Percentiles rank a stretch among this genome's conserved stretches.
These are phyloP conservation scores for Micrasema longulum DNA, from an alignment of 1,140 invertebrate genomes.

Conservation along the genomic window DNA sequence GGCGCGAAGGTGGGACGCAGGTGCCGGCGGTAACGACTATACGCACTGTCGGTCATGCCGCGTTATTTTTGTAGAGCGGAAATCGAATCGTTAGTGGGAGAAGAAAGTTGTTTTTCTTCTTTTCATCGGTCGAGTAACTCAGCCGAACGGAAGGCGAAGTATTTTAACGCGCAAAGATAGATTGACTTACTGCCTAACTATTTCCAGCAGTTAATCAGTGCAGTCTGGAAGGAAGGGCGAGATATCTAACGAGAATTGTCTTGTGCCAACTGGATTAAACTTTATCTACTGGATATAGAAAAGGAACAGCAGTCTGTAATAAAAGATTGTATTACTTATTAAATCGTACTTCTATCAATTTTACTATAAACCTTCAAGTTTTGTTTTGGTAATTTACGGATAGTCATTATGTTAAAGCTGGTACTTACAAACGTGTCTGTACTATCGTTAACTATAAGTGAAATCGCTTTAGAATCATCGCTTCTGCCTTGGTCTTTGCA, in stretches of 20 bases:
- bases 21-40: slow-evolving; percentile 34
- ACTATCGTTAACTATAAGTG: too few species aligned
- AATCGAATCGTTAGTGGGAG: slow-evolving; percentile 42
- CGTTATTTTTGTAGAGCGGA: slow-evolving; percentile 45
- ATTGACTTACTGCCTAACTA: slow-evolving; percentile 26
- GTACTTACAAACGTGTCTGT: too few species aligned
- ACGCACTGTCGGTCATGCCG: slow-evolving; percentile 24
- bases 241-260: slow-evolving; percentile 15
- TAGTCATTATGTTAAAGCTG: too few species aligned
- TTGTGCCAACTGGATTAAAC: slow-evolving; percentile 7
- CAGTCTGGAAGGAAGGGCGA: slow-evolving; percentile 7
- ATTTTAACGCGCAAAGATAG: slow-evolving; percentile 24
- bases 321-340: too few species aligned
- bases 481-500: too few species aligned
- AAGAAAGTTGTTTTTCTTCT: slow-evolving; percentile 46
- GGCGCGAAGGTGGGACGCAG: slow-evolving; percentile 26
- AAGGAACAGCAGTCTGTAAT: too few species aligned
- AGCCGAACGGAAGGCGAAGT: slow-evolving; percentile 27
- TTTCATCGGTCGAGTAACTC: slow-evolving; percentile 27
- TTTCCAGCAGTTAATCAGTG: slow-evolving; percentile 29
- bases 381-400: too few species aligned
- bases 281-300: background rate
- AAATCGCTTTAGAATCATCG: too few species aligned
- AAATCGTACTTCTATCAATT: too few species aligned
- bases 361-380: too few species aligned